Evolutionary conservation across 2,888 invertebrate species (phyloP).

Genomic region (Drosophila lacicola): DNA sequence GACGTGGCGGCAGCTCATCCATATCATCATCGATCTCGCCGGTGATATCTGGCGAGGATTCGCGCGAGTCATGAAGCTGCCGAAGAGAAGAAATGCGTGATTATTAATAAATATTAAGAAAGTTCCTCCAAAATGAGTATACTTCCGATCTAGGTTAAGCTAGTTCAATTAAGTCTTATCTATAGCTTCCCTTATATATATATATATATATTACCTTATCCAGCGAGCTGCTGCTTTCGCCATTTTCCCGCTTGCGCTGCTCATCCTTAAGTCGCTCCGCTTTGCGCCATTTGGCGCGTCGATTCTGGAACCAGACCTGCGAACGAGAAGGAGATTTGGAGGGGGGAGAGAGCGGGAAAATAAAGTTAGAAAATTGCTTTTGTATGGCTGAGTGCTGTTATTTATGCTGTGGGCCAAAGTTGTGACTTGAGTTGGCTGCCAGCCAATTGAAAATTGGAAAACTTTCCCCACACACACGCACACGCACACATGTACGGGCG

Average conservation of each 20-base stretch:
- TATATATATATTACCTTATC: constrained; percentile 82
- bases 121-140: too few relatives aligned
- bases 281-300: constrained; percentile 96
- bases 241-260: constrained; percentile 92
- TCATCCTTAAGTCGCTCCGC: constrained; percentile 96
- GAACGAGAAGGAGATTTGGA: constrained; percentile 2
- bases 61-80: constrained; percentile 84
- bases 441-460: constrained; percentile 81
- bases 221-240: constrained; percentile 88
- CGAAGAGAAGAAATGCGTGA: not conserved
- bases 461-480: constrained; percentile 56
- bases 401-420: constrained; percentile 61
- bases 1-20: constrained; percentile 69
- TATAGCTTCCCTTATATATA: too few relatives aligned
- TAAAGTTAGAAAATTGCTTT: constrained; percentile 69
- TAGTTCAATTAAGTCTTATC: not conserved
- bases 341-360: constrained; percentile 15
- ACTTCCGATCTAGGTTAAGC: not conserved
- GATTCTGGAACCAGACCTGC: constrained; percentile 97
- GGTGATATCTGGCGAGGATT: constrained; percentile 85
- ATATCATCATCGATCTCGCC: constrained; percentile 85
- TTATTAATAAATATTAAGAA: too few relatives aligned
- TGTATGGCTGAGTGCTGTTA: constrained; percentile 51
- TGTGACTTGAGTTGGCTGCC: constrained; percentile 50
- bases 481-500: constrained; percentile 10